phyloP scores from a whole-genome alignment of 1,140 invertebrate genomes.

The Drosophila littoralis region DNA sequence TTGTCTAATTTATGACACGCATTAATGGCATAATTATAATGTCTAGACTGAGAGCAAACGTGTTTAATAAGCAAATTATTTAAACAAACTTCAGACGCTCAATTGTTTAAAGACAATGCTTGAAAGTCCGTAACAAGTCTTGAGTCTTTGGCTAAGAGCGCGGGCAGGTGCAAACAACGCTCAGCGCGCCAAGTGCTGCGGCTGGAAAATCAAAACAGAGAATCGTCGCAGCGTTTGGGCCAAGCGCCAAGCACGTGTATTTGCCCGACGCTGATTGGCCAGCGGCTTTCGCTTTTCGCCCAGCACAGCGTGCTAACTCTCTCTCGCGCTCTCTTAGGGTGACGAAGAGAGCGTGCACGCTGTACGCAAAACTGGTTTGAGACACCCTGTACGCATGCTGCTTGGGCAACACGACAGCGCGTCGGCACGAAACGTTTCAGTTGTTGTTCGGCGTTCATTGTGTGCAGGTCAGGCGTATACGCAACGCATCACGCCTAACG shows the following conservation, averaged over 20 bases:
- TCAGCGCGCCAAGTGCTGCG: background rate
- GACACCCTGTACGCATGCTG: conserved; percentile 50
- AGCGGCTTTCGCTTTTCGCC: conserved; percentile 75
- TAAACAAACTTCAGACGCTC: conserved; percentile 13
- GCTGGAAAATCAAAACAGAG: conserved; percentile 77
- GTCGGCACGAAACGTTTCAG: conserved; percentile 39
- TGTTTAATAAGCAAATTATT: conserved; percentile 16
- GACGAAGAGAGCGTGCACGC: conserved; percentile 30
- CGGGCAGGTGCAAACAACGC: background rate
- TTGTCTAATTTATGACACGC: conserved; percentile 2
- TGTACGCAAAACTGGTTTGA: conserved; percentile 46
- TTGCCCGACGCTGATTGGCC: conserved; percentile 68
- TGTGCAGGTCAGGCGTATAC: conserved; percentile 64
- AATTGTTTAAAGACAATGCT: conserved; percentile 19
- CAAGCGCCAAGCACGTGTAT: conserved; percentile 74
- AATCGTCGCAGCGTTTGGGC: conserved; percentile 37
- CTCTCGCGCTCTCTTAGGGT: conserved; percentile 14
- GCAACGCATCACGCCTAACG: conserved; percentile 47
- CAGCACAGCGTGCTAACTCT: conserved; percentile 4
- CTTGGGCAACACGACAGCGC: conserved; percentile 16
- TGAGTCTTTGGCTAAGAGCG: conserved; percentile 7
- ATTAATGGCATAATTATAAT: conserved; percentile 5
- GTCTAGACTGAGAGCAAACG: background rate
- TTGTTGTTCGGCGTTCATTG: conserved; percentile 78
- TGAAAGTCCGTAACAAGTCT: conserved; percentile 13